phyloP scores from a whole-genome alignment of 1,140 invertebrate species.

The Caenorhabditis elegans region DNA sequence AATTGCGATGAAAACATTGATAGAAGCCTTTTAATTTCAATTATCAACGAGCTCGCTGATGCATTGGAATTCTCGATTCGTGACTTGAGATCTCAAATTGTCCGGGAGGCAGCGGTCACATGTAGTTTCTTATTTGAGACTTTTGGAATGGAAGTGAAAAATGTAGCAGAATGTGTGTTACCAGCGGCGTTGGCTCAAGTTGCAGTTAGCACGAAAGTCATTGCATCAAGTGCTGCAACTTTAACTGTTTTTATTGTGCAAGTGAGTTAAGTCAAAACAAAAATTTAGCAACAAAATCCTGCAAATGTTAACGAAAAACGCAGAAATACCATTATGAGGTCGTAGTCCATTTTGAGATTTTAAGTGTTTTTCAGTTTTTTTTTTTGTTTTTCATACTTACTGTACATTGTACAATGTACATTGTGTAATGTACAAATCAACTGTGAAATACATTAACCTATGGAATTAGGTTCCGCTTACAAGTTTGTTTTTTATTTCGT shows the following conservation, averaged over 20 bases:
- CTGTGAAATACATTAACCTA: too few relatives aligned
- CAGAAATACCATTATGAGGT: too few relatives aligned
- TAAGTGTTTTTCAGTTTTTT: too few relatives aligned
- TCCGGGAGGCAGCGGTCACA: background rate
- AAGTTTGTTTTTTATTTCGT: too few relatives aligned
- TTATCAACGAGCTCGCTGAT: background rate
- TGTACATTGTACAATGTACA: too few relatives aligned
- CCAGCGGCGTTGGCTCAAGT: background rate
- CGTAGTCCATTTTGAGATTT: too few relatives aligned
- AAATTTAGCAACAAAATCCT: too few relatives aligned
- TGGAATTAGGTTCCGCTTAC: too few relatives aligned
- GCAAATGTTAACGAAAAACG: too few relatives aligned
- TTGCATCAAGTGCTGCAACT: background rate
- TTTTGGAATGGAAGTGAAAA: background rate
- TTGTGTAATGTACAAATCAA: too few relatives aligned
- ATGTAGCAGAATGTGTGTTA: background rate
- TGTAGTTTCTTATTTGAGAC: slow-evolving; percentile 3
- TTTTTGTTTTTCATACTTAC: too few relatives aligned
- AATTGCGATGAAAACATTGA: background rate
- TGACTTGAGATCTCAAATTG: slow-evolving; percentile 7
- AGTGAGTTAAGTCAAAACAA: too few relatives aligned
- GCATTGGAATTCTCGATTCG: background rate
- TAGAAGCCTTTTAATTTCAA: background rate
- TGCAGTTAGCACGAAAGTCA: background rate
- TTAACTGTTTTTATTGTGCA: background rate